Conservation (phyloP, 2,888 invertebrate genomes). For the Metellina segmentata region DNA sequence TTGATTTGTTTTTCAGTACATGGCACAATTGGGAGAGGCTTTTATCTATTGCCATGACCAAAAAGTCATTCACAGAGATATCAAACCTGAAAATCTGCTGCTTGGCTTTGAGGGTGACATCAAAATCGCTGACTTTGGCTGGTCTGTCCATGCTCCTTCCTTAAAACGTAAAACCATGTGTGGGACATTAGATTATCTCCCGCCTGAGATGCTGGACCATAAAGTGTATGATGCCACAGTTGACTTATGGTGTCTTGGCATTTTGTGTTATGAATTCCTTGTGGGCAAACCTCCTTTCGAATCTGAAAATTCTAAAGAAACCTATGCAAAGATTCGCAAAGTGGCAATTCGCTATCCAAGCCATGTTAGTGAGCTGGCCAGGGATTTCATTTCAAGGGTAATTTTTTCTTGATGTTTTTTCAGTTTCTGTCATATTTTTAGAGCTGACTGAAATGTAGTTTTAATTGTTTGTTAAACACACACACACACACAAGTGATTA, state of each 20-base stretch:
- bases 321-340: constrained; percentile 82
- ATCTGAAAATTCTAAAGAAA: constrained; percentile 83
- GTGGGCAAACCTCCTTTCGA: constrained; percentile 97
- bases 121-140: constrained; percentile 98
- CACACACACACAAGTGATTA: too few relatives aligned
- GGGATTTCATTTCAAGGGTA: constrained; percentile 82
- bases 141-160: constrained; percentile 96
- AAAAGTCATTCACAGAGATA: constrained; percentile 86
- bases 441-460: too few relatives aligned
- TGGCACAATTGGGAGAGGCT: constrained; percentile 81
- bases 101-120: constrained; percentile 89
- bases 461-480: too few relatives aligned
- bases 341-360: constrained; percentile 82
- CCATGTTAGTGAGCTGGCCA: constrained; percentile 81
- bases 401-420: constrained; percentile 19
- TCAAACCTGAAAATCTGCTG: constrained; percentile 97
- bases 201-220: constrained; percentile 97
- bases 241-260: constrained; percentile 97
- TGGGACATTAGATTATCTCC: constrained; percentile 96
- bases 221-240: constrained; percentile 92
- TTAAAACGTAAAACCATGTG: constrained; percentile 90
- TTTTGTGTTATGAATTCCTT: constrained; percentile 95
- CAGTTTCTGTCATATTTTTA: too few relatives aligned
- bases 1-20: constrained; percentile 79
- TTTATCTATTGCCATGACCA: constrained; percentile 82